phyloP scores from a whole-genome alignment of 2,113 vertebrate genomes.

The Turdus rufiventris region DNA sequence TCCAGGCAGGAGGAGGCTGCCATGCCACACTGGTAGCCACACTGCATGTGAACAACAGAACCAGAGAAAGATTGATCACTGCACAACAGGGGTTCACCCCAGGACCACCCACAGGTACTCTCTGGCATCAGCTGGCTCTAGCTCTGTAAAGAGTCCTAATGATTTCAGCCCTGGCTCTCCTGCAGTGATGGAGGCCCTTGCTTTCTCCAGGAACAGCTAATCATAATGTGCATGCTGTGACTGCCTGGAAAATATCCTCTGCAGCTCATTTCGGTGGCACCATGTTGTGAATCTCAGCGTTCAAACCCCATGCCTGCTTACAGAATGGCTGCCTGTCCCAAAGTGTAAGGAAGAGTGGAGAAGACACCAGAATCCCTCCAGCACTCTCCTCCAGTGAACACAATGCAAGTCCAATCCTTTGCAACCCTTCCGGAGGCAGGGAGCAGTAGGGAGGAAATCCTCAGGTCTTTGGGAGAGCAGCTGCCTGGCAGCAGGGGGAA shows the following conservation, averaged over 20 bases:
- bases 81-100: not conserved
- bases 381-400: not conserved
- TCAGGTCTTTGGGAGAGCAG: not conserved
- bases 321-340: not conserved
- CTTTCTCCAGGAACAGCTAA: not conserved
- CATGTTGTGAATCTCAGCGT: not conserved
- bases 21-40: fast-evolving
- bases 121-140: not conserved
- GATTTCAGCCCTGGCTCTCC: not conserved
- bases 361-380: not conserved
- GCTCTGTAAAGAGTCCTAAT: not conserved
- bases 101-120: not conserved
- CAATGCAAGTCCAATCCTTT: not conserved
- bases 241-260: not conserved
- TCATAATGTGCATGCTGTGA: not conserved
- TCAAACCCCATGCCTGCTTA: not conserved
- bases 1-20: not conserved
- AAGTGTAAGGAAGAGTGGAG: not conserved
- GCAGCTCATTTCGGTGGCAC: not conserved
- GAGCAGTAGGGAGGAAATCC: not conserved
- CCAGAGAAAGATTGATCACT: not conserved
- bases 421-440: not conserved
- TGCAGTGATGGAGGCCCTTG: not conserved
- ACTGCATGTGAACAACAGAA: not conserved
- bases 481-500: constrained; percentile 45